Evolutionary conservation across 2,888 invertebrate species (phyloP).

Genomic region (Stenolophus ochropezus): DNA sequence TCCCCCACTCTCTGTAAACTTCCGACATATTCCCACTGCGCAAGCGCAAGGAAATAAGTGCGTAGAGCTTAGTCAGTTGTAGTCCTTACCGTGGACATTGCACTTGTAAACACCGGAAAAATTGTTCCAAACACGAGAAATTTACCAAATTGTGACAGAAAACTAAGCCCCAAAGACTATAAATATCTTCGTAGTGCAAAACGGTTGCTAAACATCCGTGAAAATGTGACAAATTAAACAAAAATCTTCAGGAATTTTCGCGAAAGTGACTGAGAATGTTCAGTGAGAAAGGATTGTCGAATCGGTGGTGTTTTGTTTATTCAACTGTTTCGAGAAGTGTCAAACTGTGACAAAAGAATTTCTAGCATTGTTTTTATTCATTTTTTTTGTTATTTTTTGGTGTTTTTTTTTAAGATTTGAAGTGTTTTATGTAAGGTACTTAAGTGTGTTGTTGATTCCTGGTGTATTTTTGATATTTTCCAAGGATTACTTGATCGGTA

Average conservation of each 20-base stretch:
- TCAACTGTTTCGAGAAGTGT: not conserved
- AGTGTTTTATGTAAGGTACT: not conserved
- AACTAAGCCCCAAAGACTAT: not conserved
- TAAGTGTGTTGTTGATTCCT: not conserved
- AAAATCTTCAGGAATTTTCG: not conserved
- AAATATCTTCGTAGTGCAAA: not conserved
- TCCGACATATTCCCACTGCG: not conserved
- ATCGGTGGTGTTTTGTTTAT: not conserved
- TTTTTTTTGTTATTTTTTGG: not conserved
- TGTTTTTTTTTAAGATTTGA: not conserved
- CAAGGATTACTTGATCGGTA: not conserved
- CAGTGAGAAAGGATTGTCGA: not conserved
- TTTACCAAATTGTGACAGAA: not conserved
- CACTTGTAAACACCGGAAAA: not conserved
- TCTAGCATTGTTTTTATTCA: not conserved
- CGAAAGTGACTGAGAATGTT: not conserved
- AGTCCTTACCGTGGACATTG: not conserved
- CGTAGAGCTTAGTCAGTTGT: conserved; percentile 27
- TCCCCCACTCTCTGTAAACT: conserved; percentile 6
- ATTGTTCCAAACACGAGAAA: not conserved
- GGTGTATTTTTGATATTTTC: not conserved
- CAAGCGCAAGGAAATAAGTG: conserved; percentile 7
- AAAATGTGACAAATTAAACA: not conserved
- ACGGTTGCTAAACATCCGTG: not conserved
- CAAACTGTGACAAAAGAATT: not conserved